Evolutionary conservation across 2,888 invertebrate genomes (phyloP).

Genomic region (Cephus sareptanus): DNA sequence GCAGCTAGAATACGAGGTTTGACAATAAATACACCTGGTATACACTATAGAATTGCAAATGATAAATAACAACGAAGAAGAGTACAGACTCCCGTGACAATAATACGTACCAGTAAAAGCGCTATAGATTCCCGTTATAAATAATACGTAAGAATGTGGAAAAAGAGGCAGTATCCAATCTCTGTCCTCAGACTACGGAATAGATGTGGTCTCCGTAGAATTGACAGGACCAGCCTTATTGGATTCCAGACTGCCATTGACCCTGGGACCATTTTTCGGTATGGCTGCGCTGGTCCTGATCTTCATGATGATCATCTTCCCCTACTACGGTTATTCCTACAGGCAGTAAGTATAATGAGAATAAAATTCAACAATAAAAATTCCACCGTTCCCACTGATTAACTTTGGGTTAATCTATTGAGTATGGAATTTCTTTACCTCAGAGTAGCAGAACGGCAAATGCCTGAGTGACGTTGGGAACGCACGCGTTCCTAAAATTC

Average conservation of each 20-base stretch:
- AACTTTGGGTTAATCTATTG: neutral
- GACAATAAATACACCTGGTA: neutral
- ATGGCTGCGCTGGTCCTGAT: slow-evolving; percentile 41
- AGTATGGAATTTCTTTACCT: neutral
- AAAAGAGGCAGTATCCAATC: neutral
- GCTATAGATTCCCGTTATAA: neutral
- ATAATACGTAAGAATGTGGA: neutral
- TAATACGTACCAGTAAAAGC: neutral
- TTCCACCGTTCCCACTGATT: neutral
- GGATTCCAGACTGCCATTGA: slow-evolving; percentile 32
- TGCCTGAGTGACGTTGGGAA: neutral
- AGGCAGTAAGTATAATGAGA: slow-evolving; percentile 47
- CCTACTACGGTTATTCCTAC: slow-evolving; percentile 50
- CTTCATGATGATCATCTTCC: slow-evolving; percentile 39
- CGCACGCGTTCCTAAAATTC: neutral
- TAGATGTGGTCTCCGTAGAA: slow-evolving; percentile 33
- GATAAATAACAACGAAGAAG: too few relatives aligned
- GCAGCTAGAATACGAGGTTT: neutral
- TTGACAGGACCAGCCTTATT: slow-evolving; percentile 46
- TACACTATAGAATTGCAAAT: neutral
- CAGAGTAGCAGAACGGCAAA: neutral
- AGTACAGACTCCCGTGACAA: neutral
- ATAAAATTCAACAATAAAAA: neutral
- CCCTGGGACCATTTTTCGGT: slow-evolving; percentile 47
- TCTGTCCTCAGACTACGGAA: slow-evolving; percentile 37